These are phyloP conservation scores for Tuta absoluta DNA, from an alignment of 2,888 invertebrate genomes.

Conservation along the genomic window DNA sequence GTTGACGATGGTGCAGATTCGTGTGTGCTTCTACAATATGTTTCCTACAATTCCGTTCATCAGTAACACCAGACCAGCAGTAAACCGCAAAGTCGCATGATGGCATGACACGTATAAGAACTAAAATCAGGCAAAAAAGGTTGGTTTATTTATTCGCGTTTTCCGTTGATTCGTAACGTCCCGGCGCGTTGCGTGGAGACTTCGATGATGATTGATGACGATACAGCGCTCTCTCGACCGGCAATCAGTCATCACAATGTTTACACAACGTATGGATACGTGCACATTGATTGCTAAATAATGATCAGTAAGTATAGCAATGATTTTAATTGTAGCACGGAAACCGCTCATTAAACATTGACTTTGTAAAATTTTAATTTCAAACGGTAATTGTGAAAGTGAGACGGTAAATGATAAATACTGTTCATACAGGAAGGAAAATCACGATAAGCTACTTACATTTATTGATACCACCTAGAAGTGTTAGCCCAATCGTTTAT, in stretches of 20 bases:
- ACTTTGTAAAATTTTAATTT: not conserved
- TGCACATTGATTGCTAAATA: slow-evolving; percentile 4
- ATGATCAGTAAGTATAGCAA: not conserved
- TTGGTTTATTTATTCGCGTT: slow-evolving; percentile 7
- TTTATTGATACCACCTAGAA: slow-evolving; percentile 8
- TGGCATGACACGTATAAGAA: too few relatives aligned
- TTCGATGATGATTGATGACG: slow-evolving; percentile 23
- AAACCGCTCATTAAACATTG: not conserved
- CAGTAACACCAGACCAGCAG: too few relatives aligned
- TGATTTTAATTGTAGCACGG: slow-evolving; percentile 8
- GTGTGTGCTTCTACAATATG: too few relatives aligned
- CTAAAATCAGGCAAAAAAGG: not conserved
- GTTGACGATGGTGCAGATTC: too few relatives aligned
- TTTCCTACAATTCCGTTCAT: too few relatives aligned
- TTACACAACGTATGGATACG: slow-evolving; percentile 2
- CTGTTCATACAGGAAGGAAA: not conserved
- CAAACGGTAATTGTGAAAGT: not conserved
- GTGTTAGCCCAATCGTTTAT: not conserved
- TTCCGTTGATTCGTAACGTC: slow-evolving; percentile 18
- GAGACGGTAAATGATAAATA: not conserved
- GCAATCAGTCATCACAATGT: slow-evolving; percentile 10
- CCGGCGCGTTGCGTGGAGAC: slow-evolving; percentile 8
- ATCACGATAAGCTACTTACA: not conserved
- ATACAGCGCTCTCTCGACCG: slow-evolving; percentile 6
- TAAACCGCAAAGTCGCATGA: too few relatives aligned